Conservation (phyloP, 2,113 vertebrate genomes). For the Rhinopomastus cyanomelas region DNA sequence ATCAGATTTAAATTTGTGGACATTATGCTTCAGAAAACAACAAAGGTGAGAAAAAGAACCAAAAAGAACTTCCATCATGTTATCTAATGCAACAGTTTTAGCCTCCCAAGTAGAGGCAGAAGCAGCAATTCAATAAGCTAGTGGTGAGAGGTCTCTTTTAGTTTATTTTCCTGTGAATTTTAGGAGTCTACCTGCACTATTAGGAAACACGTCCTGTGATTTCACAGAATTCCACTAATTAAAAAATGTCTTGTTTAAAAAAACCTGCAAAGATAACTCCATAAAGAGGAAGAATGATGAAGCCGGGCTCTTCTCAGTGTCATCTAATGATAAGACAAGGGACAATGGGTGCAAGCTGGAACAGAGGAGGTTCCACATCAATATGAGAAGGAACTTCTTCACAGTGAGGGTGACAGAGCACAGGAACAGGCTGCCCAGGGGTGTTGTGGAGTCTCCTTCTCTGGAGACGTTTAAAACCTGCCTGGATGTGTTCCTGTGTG, state of each 20-base stretch:
- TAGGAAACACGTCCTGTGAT: neutral
- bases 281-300: neutral
- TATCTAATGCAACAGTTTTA: neutral
- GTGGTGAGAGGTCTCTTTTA: neutral
- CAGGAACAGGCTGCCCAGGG: too few relatives aligned
- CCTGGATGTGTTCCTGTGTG: too few relatives aligned
- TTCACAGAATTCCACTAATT: neutral
- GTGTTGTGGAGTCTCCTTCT: too few relatives aligned
- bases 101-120: neutral
- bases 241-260: neutral
- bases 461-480: too few relatives aligned
- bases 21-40: neutral
- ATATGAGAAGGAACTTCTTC: too few relatives aligned
- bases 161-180: neutral
- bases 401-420: too few relatives aligned
- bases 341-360: too few relatives aligned
- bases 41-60: neutral
- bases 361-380: too few relatives aligned
- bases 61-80: neutral
- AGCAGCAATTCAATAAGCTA: neutral
- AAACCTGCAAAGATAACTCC: neutral
- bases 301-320: too few relatives aligned
- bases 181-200: neutral
- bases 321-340: too few relatives aligned
- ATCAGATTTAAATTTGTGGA: neutral